These are phyloP conservation scores for Dipodomys stephensi DNA, from an alignment of 2,113 vertebrate genomes.

Conservation along the genomic window DNA sequence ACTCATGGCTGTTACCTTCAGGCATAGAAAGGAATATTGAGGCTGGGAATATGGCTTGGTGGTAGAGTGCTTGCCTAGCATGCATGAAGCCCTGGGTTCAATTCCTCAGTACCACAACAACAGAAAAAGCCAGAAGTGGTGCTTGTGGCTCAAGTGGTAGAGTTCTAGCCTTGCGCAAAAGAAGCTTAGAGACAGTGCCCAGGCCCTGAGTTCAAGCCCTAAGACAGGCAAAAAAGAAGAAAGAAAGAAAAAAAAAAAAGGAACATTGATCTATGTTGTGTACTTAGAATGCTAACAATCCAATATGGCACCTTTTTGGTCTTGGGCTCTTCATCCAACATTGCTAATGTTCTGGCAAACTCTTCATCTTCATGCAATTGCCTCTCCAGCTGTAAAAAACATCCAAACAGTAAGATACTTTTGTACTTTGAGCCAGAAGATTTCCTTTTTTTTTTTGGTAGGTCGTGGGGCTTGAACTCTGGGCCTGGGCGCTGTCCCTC, in stretches of 20 bases:
- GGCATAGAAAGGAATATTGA: background rate
- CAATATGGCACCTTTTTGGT: slow-evolving; percentile 91
- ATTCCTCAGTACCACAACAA: no score
- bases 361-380: slow-evolving; percentile 96
- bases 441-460: background rate
- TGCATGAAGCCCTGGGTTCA: no score
- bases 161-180: no score
- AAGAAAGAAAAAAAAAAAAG: background rate
- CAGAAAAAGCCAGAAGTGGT: no score
- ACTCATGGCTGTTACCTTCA: background rate
- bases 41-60: no score
- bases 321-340: slow-evolving; percentile 93
- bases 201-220: no score
- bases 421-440: slow-evolving; percentile 8
- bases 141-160: no score
- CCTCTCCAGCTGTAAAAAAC: slow-evolving; percentile 91
- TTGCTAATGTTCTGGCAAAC: slow-evolving; percentile 95
- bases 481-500: no score
- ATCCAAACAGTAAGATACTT: background rate
- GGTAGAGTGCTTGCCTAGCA: no score
- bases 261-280: background rate
- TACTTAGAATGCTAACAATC: background rate
- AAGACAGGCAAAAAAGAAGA: no score
- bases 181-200: no score
- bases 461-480: no score